A percentile compares a stretch with the other conserved stretches of the same genome.
Evolutionary conservation across 2,888 invertebrate genomes (phyloP).

Genomic region (Ichneumon xanthorius): DNA sequence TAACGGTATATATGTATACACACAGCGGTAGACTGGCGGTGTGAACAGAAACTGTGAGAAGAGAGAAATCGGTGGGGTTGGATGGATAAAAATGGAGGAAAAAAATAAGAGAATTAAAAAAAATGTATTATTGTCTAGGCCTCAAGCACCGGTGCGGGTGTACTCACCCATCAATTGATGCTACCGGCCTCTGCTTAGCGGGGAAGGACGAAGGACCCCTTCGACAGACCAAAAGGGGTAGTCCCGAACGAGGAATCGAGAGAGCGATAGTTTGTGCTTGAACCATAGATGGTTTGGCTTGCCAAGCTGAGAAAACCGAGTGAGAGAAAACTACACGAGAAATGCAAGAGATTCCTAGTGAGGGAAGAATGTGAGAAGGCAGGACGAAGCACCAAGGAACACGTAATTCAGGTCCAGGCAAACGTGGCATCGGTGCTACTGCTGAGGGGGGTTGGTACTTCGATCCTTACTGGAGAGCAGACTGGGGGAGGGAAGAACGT

Average conservation of each 20-base stretch:
- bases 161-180: constrained; percentile 54
- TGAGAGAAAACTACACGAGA: constrained; percentile 42
- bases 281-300: constrained; percentile 40
- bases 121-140: constrained; percentile 60
- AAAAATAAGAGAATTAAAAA: constrained; percentile 69
- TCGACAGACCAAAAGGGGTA: constrained; percentile 11
- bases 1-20: constrained; percentile 21
- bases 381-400: constrained; percentile 53
- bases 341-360: constrained; percentile 50
- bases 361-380: constrained; percentile 46
- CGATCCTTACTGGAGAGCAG: constrained; percentile 5
- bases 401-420: constrained; percentile 62
- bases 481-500: constrained; percentile 31
- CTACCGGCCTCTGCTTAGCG: constrained; percentile 17
- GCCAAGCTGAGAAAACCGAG: constrained; percentile 43
- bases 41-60: constrained; percentile 57
- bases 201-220: constrained; percentile 30
- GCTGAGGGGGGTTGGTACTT: constrained; percentile 24
- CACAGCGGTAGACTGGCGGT: constrained; percentile 7
- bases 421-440: constrained; percentile 53
- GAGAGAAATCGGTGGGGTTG: constrained; percentile 5
- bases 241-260: constrained; percentile 59
- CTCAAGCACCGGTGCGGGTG: constrained; percentile 38
- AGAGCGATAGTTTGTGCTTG: constrained; percentile 61
- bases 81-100: constrained; percentile 55